Percentiles rank a stretch among this genome's conserved stretches.
These are phyloP conservation scores for Malaclemys terrapin DNA, from an alignment of 2,113 vertebrate genomes.

Conservation along the genomic window DNA sequence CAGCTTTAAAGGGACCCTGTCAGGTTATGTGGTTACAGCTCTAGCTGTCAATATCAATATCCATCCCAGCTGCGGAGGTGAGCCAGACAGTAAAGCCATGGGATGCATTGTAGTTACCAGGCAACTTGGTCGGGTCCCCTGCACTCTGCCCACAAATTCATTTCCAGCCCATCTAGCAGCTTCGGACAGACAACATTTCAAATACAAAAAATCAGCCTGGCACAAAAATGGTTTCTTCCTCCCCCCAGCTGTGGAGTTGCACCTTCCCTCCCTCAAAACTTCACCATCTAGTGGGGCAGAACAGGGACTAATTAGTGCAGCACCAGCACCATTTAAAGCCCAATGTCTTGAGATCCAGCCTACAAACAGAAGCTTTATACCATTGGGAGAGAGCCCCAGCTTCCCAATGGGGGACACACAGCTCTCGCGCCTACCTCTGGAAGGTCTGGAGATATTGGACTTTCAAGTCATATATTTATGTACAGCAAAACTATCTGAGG, in stretches of 20 bases:
- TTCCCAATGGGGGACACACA: background rate
- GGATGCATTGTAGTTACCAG: background rate
- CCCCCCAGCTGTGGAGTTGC: rapidly evolving
- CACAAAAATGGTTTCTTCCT: background rate
- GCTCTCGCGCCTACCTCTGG: background rate
- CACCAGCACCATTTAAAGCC: conserved; percentile 6
- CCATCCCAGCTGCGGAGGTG: background rate
- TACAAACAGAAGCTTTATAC: background rate
- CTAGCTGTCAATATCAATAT: background rate
- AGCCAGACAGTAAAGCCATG: background rate
- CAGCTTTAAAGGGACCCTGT: background rate
- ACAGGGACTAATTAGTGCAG: background rate
- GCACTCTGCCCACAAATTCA: background rate
- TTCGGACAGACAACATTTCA: background rate
- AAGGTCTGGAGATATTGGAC: background rate
- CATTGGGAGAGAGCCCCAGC: background rate
- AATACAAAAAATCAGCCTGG: background rate
- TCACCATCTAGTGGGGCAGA: background rate
- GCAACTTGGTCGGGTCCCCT: background rate
- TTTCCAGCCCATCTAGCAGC: background rate
- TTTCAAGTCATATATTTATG: background rate
- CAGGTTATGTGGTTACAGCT: background rate
- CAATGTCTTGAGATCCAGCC: background rate
- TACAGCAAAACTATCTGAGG: background rate
- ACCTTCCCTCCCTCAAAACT: background rate